These are phyloP conservation scores for Scomber japonicus DNA, from an alignment of 2,113 vertebrate species.

Conservation along the genomic window DNA sequence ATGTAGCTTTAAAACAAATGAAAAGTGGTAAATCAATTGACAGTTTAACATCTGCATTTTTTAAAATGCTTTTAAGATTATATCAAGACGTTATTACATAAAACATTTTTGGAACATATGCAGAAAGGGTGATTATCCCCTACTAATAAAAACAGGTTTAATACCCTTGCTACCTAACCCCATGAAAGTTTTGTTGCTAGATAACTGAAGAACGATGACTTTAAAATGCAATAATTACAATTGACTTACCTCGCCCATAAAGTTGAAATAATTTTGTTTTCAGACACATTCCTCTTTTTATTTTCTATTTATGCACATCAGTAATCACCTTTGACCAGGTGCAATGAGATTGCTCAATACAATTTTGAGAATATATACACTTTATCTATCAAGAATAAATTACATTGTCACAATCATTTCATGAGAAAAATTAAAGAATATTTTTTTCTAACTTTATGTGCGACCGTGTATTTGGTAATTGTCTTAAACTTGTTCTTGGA, in stretches of 20 bases:
- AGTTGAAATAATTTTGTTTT: no score
- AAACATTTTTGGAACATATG: background rate
- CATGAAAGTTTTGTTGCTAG: background rate
- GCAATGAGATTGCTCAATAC: no score
- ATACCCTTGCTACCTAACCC: slow-evolving; percentile 2
- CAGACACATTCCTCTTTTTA: no score
- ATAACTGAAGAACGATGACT: slow-evolving; percentile 20
- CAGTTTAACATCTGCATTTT: background rate
- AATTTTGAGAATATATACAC: no score
- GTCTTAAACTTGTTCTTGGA: background rate
- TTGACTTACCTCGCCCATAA: background rate
- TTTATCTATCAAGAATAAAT: no score
- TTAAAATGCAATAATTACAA: slow-evolving; percentile 15
- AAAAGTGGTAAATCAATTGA: slow-evolving; percentile 12
- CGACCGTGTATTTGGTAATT: background rate
- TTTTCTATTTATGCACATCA: no score
- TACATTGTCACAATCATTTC: no score
- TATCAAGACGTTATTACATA: background rate
- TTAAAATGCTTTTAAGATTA: background rate
- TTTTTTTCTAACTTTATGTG: no score
- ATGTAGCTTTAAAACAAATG: slow-evolving; percentile 22
- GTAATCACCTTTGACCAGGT: no score
- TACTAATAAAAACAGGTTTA: slow-evolving; percentile 15
- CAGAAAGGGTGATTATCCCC: background rate
- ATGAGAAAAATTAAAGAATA: no score